Conservation (phyloP, 2,797 vertebrate species). For the Danio jaintianensis region DNA sequence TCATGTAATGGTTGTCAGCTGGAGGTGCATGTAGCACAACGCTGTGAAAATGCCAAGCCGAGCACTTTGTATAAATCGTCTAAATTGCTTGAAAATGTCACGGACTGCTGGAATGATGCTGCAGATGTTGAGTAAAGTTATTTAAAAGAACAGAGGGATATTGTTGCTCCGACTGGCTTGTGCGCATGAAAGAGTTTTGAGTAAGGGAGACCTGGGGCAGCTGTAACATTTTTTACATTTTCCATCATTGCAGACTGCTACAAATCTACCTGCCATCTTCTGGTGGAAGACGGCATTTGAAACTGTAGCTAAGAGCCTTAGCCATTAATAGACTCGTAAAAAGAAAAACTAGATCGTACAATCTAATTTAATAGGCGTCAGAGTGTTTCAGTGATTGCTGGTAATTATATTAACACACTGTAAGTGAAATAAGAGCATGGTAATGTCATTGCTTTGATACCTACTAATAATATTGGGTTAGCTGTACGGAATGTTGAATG, state of each 20-base stretch:
- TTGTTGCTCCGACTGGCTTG: background rate
- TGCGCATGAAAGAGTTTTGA: conserved; percentile 24
- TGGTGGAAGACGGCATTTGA: background rate
- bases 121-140: conserved; percentile 18
- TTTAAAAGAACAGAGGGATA: conserved; percentile 12
- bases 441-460: conserved; percentile 1
- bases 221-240: conserved; percentile 6
- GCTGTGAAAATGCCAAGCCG: conserved; percentile 46
- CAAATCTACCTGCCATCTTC: conserved; percentile 4
- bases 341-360: background rate
- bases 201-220: background rate
- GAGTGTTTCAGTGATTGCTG: background rate
- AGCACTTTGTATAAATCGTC: conserved; percentile 42
- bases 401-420: conserved; percentile 14
- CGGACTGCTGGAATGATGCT: conserved; percentile 19
- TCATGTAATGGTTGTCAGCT: conserved; percentile 44
- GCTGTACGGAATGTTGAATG: background rate
- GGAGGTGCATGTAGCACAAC: conserved; percentile 40
- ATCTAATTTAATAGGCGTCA: background rate
- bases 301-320: conserved; percentile 9
- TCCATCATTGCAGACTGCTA: background rate
- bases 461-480: background rate
- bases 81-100: conserved; percentile 51
- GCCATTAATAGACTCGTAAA: conserved; percentile 17
- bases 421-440: conserved; percentile 13